Conservation (phyloP, 2,888 invertebrate species). For the Tiliacea aurago region DNA sequence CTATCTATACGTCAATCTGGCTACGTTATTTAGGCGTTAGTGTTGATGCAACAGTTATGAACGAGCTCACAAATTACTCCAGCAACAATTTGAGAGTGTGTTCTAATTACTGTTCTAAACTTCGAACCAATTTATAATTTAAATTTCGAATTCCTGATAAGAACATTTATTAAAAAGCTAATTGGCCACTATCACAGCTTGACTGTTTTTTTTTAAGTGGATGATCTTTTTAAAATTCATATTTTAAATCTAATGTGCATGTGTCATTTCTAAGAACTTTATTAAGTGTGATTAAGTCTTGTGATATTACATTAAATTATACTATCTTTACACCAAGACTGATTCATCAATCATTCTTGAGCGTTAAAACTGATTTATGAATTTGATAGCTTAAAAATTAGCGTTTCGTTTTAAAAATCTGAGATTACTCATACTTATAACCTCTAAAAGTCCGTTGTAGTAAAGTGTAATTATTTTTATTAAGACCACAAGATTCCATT, state of each 20-base stretch:
- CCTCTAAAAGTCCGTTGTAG: constrained; percentile 51
- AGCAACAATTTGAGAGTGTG: background rate
- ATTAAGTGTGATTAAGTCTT: constrained; percentile 53
- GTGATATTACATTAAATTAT: constrained; percentile 60
- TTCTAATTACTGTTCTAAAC: constrained; percentile 9
- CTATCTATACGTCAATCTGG: constrained; percentile 46
- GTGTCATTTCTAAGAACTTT: constrained; percentile 60
- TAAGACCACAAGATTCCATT: constrained; percentile 38
- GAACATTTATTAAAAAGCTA: constrained; percentile 14
- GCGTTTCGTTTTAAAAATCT: constrained; percentile 56
- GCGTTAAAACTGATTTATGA: constrained; percentile 63
- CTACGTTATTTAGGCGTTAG: constrained; percentile 24
- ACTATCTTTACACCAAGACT: constrained; percentile 57
- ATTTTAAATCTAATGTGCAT: constrained; percentile 45
- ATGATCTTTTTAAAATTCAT: constrained; percentile 34
- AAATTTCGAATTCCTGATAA: constrained; percentile 21
- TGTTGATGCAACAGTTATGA: constrained; percentile 11
- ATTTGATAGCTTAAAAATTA: constrained; percentile 62
- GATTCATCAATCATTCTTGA: constrained; percentile 62
- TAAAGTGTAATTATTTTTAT: constrained; percentile 56
- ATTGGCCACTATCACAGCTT: constrained; percentile 2
- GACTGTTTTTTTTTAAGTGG: background rate
- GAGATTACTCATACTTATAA: constrained; percentile 58
- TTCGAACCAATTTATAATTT: constrained; percentile 1
- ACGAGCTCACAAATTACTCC: constrained; percentile 19